phyloP scores from a whole-genome alignment of 2,113 vertebrate genomes.

The Calonectris borealis region DNA sequence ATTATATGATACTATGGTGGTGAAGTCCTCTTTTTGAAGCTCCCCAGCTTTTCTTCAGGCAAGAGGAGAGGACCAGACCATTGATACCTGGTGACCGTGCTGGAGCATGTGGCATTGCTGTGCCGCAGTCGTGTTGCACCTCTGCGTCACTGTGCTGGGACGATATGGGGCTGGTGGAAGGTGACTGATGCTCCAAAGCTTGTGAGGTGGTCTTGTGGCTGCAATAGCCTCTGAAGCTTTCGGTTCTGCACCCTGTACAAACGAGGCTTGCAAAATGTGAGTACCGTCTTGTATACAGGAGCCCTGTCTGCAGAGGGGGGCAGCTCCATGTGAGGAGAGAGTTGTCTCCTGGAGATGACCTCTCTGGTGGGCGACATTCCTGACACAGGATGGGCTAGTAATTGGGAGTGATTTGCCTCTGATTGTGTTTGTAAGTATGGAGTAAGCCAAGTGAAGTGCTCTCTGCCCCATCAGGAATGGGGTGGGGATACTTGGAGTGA shows the following conservation, averaged over 20 bases:
- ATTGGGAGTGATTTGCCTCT: not conserved
- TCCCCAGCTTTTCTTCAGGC: not conserved
- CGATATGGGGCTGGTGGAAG: rapidly evolving
- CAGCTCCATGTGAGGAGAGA: not conserved
- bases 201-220: not conserved
- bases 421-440: rapidly evolving
- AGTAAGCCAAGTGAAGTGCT: not conserved
- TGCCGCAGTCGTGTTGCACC: rapidly evolving
- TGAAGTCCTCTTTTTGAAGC: not conserved
- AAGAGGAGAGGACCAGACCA: not conserved
- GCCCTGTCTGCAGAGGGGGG: not conserved
- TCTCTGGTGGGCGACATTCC: constrained; percentile 7
- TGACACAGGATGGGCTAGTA: not conserved
- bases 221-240: not conserved
- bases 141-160: rapidly evolving
- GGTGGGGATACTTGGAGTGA: constrained; percentile 23
- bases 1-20: not conserved
- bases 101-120: not conserved
- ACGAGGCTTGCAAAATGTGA: not conserved
- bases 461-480: constrained; percentile 32
- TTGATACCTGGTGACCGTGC: rapidly evolving
- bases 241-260: not conserved
- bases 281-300: not conserved
- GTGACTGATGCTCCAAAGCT: not conserved
- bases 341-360: not conserved